Percentiles rank a stretch among this genome's conserved stretches.
These are phyloP conservation scores for Arothron firmamentum DNA, from an alignment of 2,113 vertebrate species.

Conservation along the genomic window DNA sequence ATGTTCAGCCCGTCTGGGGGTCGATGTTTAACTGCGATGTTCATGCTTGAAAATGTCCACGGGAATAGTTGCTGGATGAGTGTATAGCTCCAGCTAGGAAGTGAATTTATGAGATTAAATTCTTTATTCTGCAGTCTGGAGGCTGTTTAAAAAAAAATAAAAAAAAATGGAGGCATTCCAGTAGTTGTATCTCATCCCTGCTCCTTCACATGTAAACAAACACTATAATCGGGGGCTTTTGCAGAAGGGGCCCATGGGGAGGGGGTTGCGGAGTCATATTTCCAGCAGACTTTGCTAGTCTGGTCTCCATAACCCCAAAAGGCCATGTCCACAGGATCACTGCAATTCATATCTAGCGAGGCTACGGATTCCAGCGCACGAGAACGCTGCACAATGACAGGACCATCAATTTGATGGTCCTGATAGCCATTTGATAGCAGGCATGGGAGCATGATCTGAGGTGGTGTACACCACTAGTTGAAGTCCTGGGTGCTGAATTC, in stretches of 20 bases:
- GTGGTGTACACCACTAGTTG: too few relatives aligned
- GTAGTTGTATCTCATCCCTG: slow-evolving; percentile 15
- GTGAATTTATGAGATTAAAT: not conserved
- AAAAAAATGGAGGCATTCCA: slow-evolving; percentile 25
- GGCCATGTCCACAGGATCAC: slow-evolving; percentile 34
- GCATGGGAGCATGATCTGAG: too few relatives aligned
- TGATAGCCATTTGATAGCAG: too few relatives aligned
- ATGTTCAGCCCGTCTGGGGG: too few relatives aligned
- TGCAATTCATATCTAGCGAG: slow-evolving; percentile 63
- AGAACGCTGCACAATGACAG: slow-evolving; percentile 22
- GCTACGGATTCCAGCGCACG: slow-evolving; percentile 39
- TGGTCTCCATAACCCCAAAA: slow-evolving; percentile 12
- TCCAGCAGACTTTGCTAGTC: slow-evolving; percentile 32
- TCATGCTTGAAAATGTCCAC: too few relatives aligned
- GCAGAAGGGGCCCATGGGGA: not conserved
- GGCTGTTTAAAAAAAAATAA: slow-evolving; percentile 19
- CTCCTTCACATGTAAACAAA: slow-evolving; percentile 54
- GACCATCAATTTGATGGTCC: not conserved
- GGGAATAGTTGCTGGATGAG: too few relatives aligned
- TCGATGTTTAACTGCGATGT: too few relatives aligned
- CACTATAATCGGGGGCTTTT: slow-evolving; percentile 1
- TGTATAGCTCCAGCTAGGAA: too few relatives aligned
- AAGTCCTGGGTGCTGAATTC: too few relatives aligned
- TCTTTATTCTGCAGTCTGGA: slow-evolving; percentile 12
- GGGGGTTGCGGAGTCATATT: slow-evolving; percentile 37